Evolutionary conservation across 2,113 vertebrate species (phyloP).

Genomic region (Lepus timidus): DNA sequence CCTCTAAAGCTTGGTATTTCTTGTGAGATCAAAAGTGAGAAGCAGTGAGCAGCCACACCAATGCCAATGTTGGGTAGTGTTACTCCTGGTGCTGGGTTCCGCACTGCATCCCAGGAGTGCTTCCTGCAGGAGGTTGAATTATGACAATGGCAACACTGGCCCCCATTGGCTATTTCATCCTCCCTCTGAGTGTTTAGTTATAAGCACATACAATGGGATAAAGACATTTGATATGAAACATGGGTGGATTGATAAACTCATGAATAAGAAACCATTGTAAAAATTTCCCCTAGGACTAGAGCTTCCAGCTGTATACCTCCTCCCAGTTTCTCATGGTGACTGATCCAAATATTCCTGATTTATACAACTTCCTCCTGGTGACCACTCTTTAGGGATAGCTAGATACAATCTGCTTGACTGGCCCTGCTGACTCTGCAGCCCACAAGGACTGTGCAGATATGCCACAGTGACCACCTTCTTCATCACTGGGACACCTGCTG

Average conservation of each 20-base stretch:
- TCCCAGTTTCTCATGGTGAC: neutral
- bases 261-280: neutral
- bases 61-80: no score
- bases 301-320: no score
- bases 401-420: neutral
- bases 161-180: neutral
- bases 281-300: neutral
- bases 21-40: neutral
- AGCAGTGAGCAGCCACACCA: neutral
- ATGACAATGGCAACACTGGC: neutral
- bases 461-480: neutral
- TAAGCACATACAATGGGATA: neutral
- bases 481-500: neutral
- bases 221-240: neutral
- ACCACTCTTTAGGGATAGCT: neutral
- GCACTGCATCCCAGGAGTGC: neutral
- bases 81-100: neutral
- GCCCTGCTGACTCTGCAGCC: neutral
- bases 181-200: neutral
- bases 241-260: constrained; percentile 17
- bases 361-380: neutral
- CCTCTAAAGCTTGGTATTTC: neutral
- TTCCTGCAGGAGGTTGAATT: neutral
- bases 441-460: neutral
- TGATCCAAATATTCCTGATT: neutral